phyloP scores from a whole-genome alignment of 2,113 vertebrate genomes.

The Tragulus kanchil region DNA sequence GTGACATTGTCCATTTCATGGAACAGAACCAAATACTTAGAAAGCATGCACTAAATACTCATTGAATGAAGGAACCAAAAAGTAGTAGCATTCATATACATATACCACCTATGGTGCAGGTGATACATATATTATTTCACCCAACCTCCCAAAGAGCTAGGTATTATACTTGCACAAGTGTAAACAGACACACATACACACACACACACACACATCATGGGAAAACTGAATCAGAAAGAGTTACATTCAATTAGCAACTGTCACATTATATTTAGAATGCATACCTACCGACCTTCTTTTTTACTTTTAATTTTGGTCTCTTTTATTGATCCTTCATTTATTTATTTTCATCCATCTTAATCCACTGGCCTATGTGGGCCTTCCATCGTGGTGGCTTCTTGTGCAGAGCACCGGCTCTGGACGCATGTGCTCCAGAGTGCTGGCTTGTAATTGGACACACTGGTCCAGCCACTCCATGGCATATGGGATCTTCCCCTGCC shows the following conservation, averaged over 20 bases:
- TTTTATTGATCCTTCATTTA: too few species aligned
- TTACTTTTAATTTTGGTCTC: too few species aligned
- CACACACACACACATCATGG: neutral
- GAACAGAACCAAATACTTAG: rapidly evolving
- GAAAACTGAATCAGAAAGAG: neutral
- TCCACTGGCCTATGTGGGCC: too few species aligned
- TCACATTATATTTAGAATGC: neutral
- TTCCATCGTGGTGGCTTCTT: too few species aligned
- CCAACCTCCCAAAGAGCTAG: neutral
- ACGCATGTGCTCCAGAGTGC: too few species aligned
- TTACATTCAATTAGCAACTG: neutral
- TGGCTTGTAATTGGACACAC: too few species aligned
- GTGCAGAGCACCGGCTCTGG: too few species aligned
- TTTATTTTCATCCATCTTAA: too few species aligned
- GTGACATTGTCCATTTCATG: neutral
- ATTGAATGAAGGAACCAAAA: neutral
- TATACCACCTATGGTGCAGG: neutral
- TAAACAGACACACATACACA: neutral
- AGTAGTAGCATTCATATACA: neutral
- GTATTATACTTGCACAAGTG: neutral
- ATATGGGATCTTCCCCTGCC: too few species aligned
- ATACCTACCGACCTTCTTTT: too few species aligned
- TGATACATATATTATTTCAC: neutral
- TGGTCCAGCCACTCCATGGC: too few species aligned
- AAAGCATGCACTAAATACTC: neutral